Conservation (phyloP, 2,888 invertebrate species). For the Sthenelais limicola region DNA sequence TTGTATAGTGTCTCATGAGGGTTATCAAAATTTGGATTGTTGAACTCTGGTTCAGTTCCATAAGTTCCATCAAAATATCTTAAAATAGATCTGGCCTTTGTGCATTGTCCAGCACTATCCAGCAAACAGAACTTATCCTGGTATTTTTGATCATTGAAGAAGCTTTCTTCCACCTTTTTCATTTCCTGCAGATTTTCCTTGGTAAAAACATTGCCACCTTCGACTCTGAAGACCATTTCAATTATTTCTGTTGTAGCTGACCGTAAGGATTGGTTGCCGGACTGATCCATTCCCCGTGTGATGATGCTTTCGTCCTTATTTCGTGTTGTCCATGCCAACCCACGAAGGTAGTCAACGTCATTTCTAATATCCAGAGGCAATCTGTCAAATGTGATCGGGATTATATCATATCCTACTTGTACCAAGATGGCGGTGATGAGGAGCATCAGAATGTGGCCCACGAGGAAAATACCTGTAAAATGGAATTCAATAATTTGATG, state of each 20-base stretch:
- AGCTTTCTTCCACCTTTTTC: conserved; percentile 53
- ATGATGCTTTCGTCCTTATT: conserved; percentile 18
- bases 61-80: conserved; percentile 30
- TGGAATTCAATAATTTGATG: too few species aligned
- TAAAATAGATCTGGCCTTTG: not conserved
- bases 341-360: conserved; percentile 55
- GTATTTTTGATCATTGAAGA: conserved; percentile 27
- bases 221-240: too few species aligned
- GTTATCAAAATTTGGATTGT: conserved; percentile 44
- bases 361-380: conserved; percentile 57
- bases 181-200: conserved; percentile 55
- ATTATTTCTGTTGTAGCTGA: not conserved
- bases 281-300: too few species aligned
- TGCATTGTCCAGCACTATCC: not conserved
- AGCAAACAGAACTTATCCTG: conserved; percentile 35
- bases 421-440: conserved; percentile 45
- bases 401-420: conserved; percentile 45
- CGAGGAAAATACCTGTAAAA: conserved; percentile 47
- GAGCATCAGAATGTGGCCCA: conserved; percentile 43
- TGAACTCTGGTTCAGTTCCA: conserved; percentile 24
- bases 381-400: conserved; percentile 48
- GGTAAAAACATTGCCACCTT: conserved; percentile 56
- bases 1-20: conserved; percentile 25
- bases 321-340: conserved; percentile 55
- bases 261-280: conserved; percentile 11